These are phyloP conservation scores for Varanus komodoensis DNA, from an alignment of 2,113 vertebrate genomes.

Conservation along the genomic window DNA sequence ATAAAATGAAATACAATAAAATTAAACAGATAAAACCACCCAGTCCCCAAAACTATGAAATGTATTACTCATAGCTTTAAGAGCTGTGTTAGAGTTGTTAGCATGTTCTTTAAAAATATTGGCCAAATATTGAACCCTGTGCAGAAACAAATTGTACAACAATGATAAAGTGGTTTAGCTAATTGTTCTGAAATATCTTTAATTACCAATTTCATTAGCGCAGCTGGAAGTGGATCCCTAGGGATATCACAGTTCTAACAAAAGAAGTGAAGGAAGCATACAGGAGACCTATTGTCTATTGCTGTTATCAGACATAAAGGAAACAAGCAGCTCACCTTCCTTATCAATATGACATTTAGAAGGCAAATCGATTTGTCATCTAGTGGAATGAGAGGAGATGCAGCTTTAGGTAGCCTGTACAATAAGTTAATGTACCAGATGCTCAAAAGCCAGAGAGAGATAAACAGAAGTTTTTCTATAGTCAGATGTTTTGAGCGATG, in stretches of 20 bases:
- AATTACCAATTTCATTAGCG: slow-evolving; percentile 33
- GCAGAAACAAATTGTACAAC: background rate
- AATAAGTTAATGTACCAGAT: background rate
- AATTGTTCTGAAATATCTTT: slow-evolving; percentile 28
- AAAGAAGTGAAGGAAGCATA: background rate
- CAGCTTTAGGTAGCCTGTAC: background rate
- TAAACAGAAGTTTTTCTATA: background rate
- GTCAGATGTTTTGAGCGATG: background rate
- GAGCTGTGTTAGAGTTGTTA: background rate
- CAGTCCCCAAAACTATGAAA: background rate
- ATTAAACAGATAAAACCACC: background rate
- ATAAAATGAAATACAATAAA: background rate
- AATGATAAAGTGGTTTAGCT: slow-evolving; percentile 8
- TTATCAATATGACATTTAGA: slow-evolving; percentile 9
- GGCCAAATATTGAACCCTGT: slow-evolving; percentile 27
- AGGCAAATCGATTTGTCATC: slow-evolving; percentile 19
- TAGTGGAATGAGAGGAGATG: background rate
- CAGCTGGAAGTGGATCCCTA: slow-evolving; percentile 17
- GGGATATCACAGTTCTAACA: slow-evolving; percentile 2
- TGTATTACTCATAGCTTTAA: background rate
- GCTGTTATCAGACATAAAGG: background rate
- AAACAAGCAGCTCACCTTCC: slow-evolving; percentile 19
- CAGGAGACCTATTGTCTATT: background rate
- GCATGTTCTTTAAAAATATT: background rate
- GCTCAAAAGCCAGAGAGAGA: background rate